Percentiles rank a stretch among this genome's conserved stretches.
These are phyloP conservation scores for Arrhopalites spinosus DNA, from an alignment of 2,888 invertebrate genomes.

Conservation along the genomic window DNA sequence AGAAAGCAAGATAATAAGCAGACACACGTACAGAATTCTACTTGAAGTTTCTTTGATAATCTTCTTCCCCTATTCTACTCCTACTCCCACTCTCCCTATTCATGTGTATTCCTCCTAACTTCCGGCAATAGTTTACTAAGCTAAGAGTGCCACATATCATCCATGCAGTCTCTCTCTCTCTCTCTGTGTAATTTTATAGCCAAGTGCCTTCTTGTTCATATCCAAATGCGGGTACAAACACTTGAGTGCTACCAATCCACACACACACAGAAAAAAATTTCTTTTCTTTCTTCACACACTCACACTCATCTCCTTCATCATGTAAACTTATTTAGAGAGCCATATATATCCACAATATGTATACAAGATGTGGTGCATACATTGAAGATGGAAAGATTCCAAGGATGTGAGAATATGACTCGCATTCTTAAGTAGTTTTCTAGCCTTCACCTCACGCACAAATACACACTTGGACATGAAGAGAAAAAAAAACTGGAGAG, in stretches of 20 bases:
- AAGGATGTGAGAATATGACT: conserved; percentile 33
- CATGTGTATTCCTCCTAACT: conserved; percentile 37
- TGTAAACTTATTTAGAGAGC: background rate
- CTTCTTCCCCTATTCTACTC: too few species aligned
- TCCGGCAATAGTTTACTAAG: conserved; percentile 32
- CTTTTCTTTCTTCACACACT: background rate
- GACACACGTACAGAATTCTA: conserved; percentile 8
- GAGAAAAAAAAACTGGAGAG: background rate
- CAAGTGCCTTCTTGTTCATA: too few species aligned
- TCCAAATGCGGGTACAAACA: too few species aligned
- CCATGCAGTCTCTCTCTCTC: too few species aligned
- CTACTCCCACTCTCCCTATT: conserved; percentile 3
- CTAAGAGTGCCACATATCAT: too few species aligned
- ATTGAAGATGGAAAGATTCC: background rate
- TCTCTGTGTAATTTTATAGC: too few species aligned
- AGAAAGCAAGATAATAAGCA: background rate
- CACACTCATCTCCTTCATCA: background rate
- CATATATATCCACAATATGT: background rate
- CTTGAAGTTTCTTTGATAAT: conserved; percentile 38
- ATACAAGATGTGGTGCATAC: background rate
- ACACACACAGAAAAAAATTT: too few species aligned
- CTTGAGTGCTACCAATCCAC: too few species aligned
- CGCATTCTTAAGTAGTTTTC: conserved; percentile 39
- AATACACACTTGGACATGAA: too few species aligned
- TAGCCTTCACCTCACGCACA: background rate